Base-by-base conservation (phyloP, 2,888 invertebrate genomes). In the Dicycla oo region DNA sequence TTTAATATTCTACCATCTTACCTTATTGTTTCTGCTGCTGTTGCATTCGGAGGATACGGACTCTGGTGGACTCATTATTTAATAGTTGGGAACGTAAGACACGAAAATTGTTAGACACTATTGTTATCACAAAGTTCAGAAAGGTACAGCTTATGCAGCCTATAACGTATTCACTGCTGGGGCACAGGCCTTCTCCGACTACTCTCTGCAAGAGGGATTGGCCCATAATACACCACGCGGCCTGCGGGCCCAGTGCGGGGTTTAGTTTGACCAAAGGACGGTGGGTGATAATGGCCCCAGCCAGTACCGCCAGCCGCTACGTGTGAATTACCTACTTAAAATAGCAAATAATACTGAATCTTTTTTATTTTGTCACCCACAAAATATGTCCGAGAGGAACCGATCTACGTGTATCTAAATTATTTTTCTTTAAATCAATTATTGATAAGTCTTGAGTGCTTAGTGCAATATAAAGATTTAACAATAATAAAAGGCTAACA, bases 81-180 rank as follows among this genome's bases (percentile, higher is more conserved):
- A 0, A 18, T 88, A 0, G 3, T 89, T 13, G 93, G 93, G 49
- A 93, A 93, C 79, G 94, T 94, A 88, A 90, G 90, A 88, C 3
- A 49, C 20, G 3, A 15, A 63, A 40, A 23, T 54, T 49, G 3
- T 26, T 11, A 26, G 8, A 45, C 34, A 23, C 8, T 43, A 4
- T 23, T 43, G 13, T 18, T 53, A 23, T 38, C 10, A 40, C 0
- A 23, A 56, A 47, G 11, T 54, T 65, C 6, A 40, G 40, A 60
- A 60, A 65, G 15, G 3, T 58, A 2, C 6, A n/a, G 20, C 26
- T 15, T 45, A 45, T 5, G 20, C 45, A 45, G 47, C 10, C 2
- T 49, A n/a, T 34, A 49, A 30, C 5, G 15, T 34, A 5, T 45
- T 20, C 15, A 15, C 2, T 60, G 13, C 26, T 43, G 26, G 43